Base-by-base conservation (phyloP, 2,888 invertebrate species). In the Stegana nigrithorax region DNA sequence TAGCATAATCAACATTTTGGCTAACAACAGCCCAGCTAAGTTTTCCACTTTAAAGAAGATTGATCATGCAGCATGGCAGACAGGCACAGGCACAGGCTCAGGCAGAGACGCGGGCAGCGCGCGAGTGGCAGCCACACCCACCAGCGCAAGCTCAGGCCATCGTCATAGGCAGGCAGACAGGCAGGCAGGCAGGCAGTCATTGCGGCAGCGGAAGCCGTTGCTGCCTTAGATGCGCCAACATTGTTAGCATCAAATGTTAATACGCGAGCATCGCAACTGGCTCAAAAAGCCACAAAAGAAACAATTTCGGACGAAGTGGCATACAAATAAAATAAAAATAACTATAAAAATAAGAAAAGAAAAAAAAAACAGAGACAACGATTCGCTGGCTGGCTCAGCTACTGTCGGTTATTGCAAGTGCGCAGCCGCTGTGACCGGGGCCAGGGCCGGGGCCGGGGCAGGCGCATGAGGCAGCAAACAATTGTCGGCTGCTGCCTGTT, bases 141-240 rank as follows among this genome's bases (percentile, higher is more conserved):
- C 71, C 71, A 68, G 67, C 62, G 19, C 25, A n/a, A n/a, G 17
- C 67, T 73, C 74, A 77, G 77, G 75, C 74, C 75, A 27, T n/a
- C 17, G n/a, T n/a, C n/a, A n/a, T n/a, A n/a, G n/a, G n/a, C 10
- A 39, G 39, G 17, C 39, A 39, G 39, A n/a, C 12, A 39, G 39
- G 10, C 39, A 4, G 39, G 17, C 14, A 10, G 39, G 5, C 14
- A 39, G 2, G 17, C 10, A 39, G 39, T 32, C n/a, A n/a, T 32
- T 5, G 14, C 75, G 72, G 67, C 66, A 70, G 73, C 71, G 59
- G 58, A 66, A 63, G 67, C 66, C 64, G 64, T 73, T 66, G 67
- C 71, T 72, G 64, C 71, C 71, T 60, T 65, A 68, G 66, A 50
- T 17, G 25, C 44, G 59, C 56, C 60, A 67, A 62, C 65, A 68